Base-by-base conservation (phyloP, 2,797 vertebrate genomes). In the Schizothorax lantsangensis region DNA sequence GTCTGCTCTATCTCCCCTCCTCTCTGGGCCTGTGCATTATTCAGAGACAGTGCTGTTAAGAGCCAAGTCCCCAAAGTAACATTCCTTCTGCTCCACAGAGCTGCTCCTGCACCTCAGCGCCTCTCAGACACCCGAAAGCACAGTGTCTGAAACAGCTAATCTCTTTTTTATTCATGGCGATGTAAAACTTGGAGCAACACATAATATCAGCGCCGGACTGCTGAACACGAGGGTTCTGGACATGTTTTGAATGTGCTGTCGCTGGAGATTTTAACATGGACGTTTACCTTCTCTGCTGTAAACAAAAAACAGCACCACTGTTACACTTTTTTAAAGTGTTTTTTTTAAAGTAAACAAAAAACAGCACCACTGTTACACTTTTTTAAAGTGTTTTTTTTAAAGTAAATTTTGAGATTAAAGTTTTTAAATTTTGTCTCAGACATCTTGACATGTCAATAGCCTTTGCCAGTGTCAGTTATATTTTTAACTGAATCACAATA, bases 11-110 rank as follows among this genome's bases (percentile, higher is more conserved):
- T 54, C 45, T 57, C n/a, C 45, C 73, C 59, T 88, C 57, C 72
- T 82, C 62, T 79, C 80, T 54, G n/a, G 30, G 38, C 57, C 45
- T 87, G 80, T 89, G 84, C 82, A 90, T 90, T 89, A 90, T 90
- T 91, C 84, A 89, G 64, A 74, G 80, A 33, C 45, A 64, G 26
- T 62, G 84, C 79, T 88, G 74, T 89, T 89, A 85, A 83, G 86
- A 88, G 81, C 84, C 87, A 82, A 40, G 74, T 64, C 68, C 78
- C 68, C 66, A 78, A 85, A 88, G 84, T 85, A 81, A 33, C 79
- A 83, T 84, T 85, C 38, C 62, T 84, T 90, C 88, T 88, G 86
- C 71, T 85, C 85, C 36, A 54, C 54, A 81, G 43, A 86, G 33
- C 62, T 69, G 38, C n/a, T 43, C 19, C 69, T 75, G 66, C 84